phyloP scores from a whole-genome alignment of 2,888 invertebrate genomes.

The Ethmia dodecea region DNA sequence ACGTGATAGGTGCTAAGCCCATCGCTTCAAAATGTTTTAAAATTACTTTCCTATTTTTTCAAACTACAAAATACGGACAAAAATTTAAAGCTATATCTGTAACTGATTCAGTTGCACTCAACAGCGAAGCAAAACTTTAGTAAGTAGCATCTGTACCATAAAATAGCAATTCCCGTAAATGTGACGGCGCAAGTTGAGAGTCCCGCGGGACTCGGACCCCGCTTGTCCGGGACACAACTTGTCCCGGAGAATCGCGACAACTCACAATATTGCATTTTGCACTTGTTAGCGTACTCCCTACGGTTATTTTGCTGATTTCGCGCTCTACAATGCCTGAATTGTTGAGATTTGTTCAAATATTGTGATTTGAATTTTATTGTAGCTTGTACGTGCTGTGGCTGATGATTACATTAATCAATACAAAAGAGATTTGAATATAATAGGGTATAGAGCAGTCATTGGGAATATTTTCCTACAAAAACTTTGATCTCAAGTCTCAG shows the following conservation, averaged over 20 bases:
- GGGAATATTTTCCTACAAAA: too few species aligned
- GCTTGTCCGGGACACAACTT: background rate
- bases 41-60: too few species aligned
- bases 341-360: too few species aligned
- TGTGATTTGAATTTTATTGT: too few species aligned
- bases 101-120: background rate
- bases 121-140: background rate
- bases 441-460: too few species aligned
- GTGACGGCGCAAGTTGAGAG: background rate
- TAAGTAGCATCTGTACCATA: constrained; percentile 1
- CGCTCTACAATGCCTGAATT: background rate
- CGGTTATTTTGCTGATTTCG: background rate
- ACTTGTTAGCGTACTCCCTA: background rate
- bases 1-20: too few species aligned
- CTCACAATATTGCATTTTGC: constrained; percentile 8
- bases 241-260: constrained; percentile 1
- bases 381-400: too few species aligned
- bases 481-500: too few species aligned
- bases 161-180: constrained; percentile 3
- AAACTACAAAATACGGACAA: too few species aligned
- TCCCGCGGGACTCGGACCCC: background rate
- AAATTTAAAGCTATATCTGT: background rate
- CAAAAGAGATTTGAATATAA: too few species aligned
- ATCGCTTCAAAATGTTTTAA: too few species aligned
- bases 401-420: too few species aligned